Evolutionary conservation across 2,888 invertebrate genomes (phyloP).

Genomic region (Dromius quadrimaculatus): DNA sequence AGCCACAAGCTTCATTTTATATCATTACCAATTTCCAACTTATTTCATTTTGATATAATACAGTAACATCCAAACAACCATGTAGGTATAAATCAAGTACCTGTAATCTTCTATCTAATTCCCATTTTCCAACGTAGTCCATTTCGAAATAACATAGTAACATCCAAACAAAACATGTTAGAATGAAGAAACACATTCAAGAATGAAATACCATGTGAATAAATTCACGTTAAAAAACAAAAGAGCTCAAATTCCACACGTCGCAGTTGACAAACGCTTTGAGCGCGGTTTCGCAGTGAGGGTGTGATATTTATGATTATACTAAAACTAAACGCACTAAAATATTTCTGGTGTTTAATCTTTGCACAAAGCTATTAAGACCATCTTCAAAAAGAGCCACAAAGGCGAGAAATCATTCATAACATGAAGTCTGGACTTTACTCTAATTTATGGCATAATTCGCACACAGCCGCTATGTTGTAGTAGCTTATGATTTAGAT

Average conservation of each 20-base stretch:
- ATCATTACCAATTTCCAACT: too few species aligned
- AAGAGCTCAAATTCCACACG: slow-evolving; percentile 18
- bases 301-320: slow-evolving; percentile 46
- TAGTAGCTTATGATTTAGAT: slow-evolving; percentile 9
- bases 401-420: slow-evolving; percentile 42
- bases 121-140: too few species aligned
- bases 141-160: too few species aligned
- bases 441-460: slow-evolving; percentile 28
- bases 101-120: too few species aligned
- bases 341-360: slow-evolving; percentile 24
- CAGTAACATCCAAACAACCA: too few species aligned
- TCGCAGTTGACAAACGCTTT: background rate
- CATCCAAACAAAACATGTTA: slow-evolving; percentile 12
- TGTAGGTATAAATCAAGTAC: too few species aligned
- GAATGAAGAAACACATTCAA: slow-evolving; percentile 23
- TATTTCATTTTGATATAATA: too few species aligned
- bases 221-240: slow-evolving; percentile 7
- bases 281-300: slow-evolving; percentile 14
- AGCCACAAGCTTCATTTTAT: too few species aligned
- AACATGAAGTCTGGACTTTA: slow-evolving; percentile 9
- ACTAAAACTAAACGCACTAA: slow-evolving; percentile 36
- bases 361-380: slow-evolving; percentile 40
- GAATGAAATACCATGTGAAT: slow-evolving; percentile 10
- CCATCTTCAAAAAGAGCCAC: slow-evolving; percentile 32
- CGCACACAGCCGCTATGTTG: slow-evolving; percentile 17